These are phyloP conservation scores for Vanacampus margaritifer DNA, from an alignment of 2,113 vertebrate species.

Conservation along the genomic window DNA sequence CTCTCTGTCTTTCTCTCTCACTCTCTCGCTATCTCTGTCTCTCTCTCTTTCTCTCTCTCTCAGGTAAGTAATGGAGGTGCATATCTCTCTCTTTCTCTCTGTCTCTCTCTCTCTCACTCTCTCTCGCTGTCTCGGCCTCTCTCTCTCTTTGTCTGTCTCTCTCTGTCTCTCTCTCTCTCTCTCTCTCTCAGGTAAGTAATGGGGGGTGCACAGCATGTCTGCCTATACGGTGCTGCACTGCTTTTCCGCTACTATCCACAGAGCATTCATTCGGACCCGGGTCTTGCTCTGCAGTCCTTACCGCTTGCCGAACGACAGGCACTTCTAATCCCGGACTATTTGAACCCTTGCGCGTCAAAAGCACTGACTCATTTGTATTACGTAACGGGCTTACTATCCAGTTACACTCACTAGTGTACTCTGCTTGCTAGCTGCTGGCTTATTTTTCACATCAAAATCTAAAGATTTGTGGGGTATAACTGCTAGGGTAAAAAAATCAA, in stretches of 20 bases:
- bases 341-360: not conserved
- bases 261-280: conserved; percentile 45
- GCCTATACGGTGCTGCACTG: conserved; percentile 53
- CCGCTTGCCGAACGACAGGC: not conserved
- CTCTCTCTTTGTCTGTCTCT: conserved; percentile 33
- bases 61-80: too few relatives aligned
- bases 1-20: conserved; percentile 5
- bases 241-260: conserved; percentile 42
- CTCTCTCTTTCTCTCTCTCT: not conserved
- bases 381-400: not conserved
- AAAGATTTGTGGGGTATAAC: not conserved
- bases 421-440: not conserved
- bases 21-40: conserved; percentile 17
- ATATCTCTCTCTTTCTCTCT: not conserved
- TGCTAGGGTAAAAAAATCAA: not conserved
- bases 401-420: not conserved
- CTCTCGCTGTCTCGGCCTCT: too few relatives aligned
- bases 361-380: not conserved
- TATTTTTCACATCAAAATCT: not conserved
- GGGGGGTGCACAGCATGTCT: conserved; percentile 51
- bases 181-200: conserved; percentile 53
- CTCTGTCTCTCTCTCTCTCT: conserved; percentile 34
- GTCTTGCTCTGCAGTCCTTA: not conserved
- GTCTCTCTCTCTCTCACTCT: too few relatives aligned
- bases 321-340: not conserved